Evolutionary conservation across 1,140 invertebrate genomes (phyloP), one percentile per base, ranked within the genome.

Genomic region (Papilio aristodemus): DNA sequence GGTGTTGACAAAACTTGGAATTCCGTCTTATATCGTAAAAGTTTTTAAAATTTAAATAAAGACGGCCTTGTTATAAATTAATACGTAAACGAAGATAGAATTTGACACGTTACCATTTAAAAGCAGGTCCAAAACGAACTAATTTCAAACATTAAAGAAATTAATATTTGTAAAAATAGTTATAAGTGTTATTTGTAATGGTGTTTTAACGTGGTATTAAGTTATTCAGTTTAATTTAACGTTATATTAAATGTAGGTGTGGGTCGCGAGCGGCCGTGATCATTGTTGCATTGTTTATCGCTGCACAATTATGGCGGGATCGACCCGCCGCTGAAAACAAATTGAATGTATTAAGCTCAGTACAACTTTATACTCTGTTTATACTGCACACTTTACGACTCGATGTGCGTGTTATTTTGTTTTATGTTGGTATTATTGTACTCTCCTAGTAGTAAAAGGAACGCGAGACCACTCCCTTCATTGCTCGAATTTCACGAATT

Each of bases 261-360:
- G n/a, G 63, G 54, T 38, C 68, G 66, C 62, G 43, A 27, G 63
- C 68, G 38, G 62, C 58, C 41, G 39, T 72, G 71, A 80, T 80
- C 68, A 80, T 82, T 77, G 74, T 77, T 76, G 74, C 78, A 79
- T 79, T 83, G 80, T 83, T 80, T 81, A 81, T 77, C 64, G 69
- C 73, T 75, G 69, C 75, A 75, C 73, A 77, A 79, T 81, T 73
- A 81, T 70, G 73, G 70, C 72, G 41, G 75, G 67, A 75, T 76
- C 64, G 63, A 38, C 72, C 67, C 71, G 43, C 17, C 70, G 57
- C 70, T 75, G 72, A 73, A 81, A 87, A 84, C 78, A 80, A 85
- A 86, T 88, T 85, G 81, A 86, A 86, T 85, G 76, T 78, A 84
- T 82, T 79, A 79, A 85, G 77, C 77, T 78, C 72, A 68, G 70